These are phyloP conservation scores for Xiphydria camelus DNA, from an alignment of 2,888 invertebrate species.

Conservation along the genomic window DNA sequence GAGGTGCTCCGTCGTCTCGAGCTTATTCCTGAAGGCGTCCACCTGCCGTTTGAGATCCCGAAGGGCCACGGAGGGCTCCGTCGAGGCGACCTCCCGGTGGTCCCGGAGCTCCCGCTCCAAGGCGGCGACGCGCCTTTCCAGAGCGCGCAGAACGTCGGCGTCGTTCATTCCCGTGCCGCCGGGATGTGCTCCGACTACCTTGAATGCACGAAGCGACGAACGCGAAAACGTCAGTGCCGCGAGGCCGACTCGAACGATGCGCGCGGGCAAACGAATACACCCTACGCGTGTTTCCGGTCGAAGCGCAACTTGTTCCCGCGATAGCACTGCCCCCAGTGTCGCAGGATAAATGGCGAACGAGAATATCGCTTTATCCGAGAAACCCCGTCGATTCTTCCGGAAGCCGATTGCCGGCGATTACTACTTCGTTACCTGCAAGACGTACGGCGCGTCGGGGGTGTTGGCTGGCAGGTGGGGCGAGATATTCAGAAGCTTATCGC, in stretches of 20 bases:
- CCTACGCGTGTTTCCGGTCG: too few species aligned
- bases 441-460: constrained; percentile 62
- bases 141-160: constrained; percentile 60
- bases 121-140: constrained; percentile 64
- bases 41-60: constrained; percentile 65
- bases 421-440: constrained; percentile 62
- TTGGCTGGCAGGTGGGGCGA: constrained; percentile 64
- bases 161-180: constrained; percentile 55
- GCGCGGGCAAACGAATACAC: too few species aligned
- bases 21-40: constrained; percentile 63
- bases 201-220: too few species aligned
- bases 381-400: too few species aligned
- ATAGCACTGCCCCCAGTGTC: too few species aligned
- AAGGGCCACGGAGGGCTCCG: constrained; percentile 61
- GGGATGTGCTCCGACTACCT: constrained; percentile 55
- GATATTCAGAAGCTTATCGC: constrained; percentile 67
- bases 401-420: too few species aligned
- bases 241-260: too few species aligned
- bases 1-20: constrained; percentile 66
- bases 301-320: too few species aligned
- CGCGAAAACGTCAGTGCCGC: too few species aligned
- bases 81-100: constrained; percentile 56
- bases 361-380: too few species aligned
- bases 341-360: too few species aligned
- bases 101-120: constrained; percentile 63